phyloP scores from a whole-genome alignment of 2,113 vertebrate species.

The Chloropsis cyanopogon region DNA sequence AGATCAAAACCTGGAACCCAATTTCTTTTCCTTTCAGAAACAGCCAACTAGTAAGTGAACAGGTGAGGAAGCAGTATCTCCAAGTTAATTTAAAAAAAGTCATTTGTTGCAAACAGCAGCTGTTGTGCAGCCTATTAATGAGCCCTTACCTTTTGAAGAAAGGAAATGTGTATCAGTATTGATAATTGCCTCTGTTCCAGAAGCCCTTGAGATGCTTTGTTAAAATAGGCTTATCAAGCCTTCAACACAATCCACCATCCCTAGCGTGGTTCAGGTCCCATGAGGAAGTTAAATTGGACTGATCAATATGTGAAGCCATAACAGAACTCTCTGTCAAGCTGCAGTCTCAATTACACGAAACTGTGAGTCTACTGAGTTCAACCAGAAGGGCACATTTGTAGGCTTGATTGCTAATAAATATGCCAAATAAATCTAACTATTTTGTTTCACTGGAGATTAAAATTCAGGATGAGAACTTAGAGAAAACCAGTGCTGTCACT shows the following conservation, averaged over 20 bases:
- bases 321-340: not conserved
- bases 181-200: conserved; percentile 2
- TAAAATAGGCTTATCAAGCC: conserved; percentile 6
- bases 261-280: not conserved
- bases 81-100: not conserved
- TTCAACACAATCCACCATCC: not conserved
- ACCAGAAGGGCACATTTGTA: conserved; percentile 10
- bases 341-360: conserved; percentile 4
- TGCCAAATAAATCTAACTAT: not conserved
- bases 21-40: not conserved
- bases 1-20: not conserved
- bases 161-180: not conserved
- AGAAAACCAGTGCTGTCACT: not conserved
- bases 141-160: not conserved
- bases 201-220: conserved; percentile 22
- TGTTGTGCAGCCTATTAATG: conserved; percentile 8
- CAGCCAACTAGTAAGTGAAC: not conserved
- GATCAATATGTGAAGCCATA: conserved; percentile 2
- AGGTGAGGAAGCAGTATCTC: not conserved
- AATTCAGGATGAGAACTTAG: not conserved
- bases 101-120: not conserved
- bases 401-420: not conserved
- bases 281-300: conserved; percentile 13
- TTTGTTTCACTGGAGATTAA: conserved; percentile 18
- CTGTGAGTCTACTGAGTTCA: not conserved